phyloP scores from a whole-genome alignment of 2,888 invertebrate genomes.

The Caenorhabditis parvicauda region DNA sequence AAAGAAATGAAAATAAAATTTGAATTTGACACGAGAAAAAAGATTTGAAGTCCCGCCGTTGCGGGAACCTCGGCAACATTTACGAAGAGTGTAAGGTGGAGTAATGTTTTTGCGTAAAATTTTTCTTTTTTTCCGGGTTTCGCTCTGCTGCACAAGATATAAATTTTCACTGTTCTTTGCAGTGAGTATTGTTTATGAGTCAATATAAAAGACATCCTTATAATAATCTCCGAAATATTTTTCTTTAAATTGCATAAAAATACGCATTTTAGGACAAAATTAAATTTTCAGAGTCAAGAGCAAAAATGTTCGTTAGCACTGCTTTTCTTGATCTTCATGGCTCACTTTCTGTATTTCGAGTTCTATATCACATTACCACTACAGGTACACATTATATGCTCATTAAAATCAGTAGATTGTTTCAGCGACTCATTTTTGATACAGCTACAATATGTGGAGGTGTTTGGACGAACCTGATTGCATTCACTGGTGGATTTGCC shows the following conservation, averaged over 20 bases:
- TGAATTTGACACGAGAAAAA: slow-evolving; percentile 2
- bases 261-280: too few relatives aligned
- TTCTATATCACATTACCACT: slow-evolving; percentile 35
- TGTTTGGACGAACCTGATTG: slow-evolving; percentile 46
- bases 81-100: too few relatives aligned
- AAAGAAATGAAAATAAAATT: neutral
- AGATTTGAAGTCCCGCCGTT: slow-evolving; percentile 28
- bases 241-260: too few relatives aligned
- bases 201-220: too few relatives aligned
- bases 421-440: slow-evolving; percentile 37
- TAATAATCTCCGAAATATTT: too few relatives aligned
- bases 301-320: slow-evolving; percentile 14
- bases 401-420: too few relatives aligned
- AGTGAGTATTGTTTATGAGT: too few relatives aligned
- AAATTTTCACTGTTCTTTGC: too few relatives aligned
- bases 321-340: slow-evolving; percentile 22
- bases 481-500: slow-evolving; percentile 39
- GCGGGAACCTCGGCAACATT: too few relatives aligned
- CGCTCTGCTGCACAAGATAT: too few relatives aligned
- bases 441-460: slow-evolving; percentile 33
- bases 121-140: too few relatives aligned
- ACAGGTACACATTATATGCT: too few relatives aligned
- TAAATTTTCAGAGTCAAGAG: neutral
- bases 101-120: neutral
- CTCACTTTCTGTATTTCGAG: slow-evolving; percentile 41